Percentiles rank a stretch among this genome's conserved stretches.
Evolutionary conservation across 2,888 invertebrate species (phyloP).

Genomic region (Brassicogethes aeneus): DNA sequence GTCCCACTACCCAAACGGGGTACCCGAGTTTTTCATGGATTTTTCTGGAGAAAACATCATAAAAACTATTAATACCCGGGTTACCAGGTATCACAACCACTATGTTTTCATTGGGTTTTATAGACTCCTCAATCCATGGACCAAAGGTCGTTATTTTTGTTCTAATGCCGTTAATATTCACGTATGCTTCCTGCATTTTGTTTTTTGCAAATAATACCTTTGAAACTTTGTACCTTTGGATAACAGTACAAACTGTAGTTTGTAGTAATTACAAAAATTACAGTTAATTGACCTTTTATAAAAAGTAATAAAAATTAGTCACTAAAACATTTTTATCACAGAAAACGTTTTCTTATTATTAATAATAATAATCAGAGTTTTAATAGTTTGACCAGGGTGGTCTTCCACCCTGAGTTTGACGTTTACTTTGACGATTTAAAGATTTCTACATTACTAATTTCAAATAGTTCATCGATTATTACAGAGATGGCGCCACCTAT

Average conservation of each 20-base stretch:
- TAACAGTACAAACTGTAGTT: background rate
- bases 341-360: too few species aligned
- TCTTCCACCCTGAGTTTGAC: too few species aligned
- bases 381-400: too few species aligned
- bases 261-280: background rate
- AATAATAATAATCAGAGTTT: too few species aligned
- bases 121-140: slow-evolving; percentile 54
- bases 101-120: slow-evolving; percentile 47
- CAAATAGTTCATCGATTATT: too few species aligned
- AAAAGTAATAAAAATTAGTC: too few species aligned
- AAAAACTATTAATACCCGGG: slow-evolving; percentile 79
- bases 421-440: too few species aligned
- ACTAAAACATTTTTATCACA: too few species aligned
- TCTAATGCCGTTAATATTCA: slow-evolving; percentile 55
- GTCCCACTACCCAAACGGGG: slow-evolving; percentile 75
- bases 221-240: too few species aligned
- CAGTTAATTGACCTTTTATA: background rate
- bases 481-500: too few species aligned
- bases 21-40: slow-evolving; percentile 51
- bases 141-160: slow-evolving; percentile 69
- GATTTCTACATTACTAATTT: too few species aligned
- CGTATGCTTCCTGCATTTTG: slow-evolving; percentile 47
- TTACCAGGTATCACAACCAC: slow-evolving; percentile 78
- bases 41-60: slow-evolving; percentile 59
- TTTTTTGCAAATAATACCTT: slow-evolving; percentile 27